Evolutionary conservation across 2,888 invertebrate genomes (phyloP).

Genomic region (Reticulitermes lucifugus): DNA sequence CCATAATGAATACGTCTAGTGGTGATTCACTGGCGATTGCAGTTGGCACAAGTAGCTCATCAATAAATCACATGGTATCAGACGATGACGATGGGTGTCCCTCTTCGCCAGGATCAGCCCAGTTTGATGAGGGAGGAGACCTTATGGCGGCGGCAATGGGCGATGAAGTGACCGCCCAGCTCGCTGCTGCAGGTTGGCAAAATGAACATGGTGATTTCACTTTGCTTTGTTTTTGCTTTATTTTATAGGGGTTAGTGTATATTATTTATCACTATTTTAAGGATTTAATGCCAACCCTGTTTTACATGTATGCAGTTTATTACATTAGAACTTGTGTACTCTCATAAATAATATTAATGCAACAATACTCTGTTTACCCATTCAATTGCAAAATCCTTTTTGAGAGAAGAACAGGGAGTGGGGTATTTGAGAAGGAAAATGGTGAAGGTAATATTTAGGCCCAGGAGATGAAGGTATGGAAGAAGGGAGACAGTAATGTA

Average conservation of each 20-base stretch:
- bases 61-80: slow-evolving; percentile 56
- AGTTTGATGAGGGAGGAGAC: slow-evolving; percentile 84
- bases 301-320: background rate
- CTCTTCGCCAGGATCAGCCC: slow-evolving; percentile 80
- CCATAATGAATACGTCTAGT: slow-evolving; percentile 64
- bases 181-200: slow-evolving; percentile 91
- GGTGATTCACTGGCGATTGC: slow-evolving; percentile 77
- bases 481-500: no score
- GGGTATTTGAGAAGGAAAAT: no score
- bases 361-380: no score
- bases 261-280: slow-evolving; percentile 48
- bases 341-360: no score
- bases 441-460: no score
- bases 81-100: slow-evolving; percentile 81
- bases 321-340: no score
- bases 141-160: slow-evolving; percentile 87
- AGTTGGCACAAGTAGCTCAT: slow-evolving; percentile 62
- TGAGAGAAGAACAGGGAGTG: no score
- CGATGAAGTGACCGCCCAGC: slow-evolving; percentile 95
- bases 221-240: slow-evolving; percentile 55
- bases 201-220: slow-evolving; percentile 65
- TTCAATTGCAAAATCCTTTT: no score
- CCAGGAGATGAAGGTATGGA: no score
- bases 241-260: slow-evolving; percentile 53
- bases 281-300: slow-evolving; percentile 34